These are phyloP conservation scores for honey bee (Apis mellifera) DNA, from an alignment of 1,140 invertebrate species.

Conservation along the genomic window DNA sequence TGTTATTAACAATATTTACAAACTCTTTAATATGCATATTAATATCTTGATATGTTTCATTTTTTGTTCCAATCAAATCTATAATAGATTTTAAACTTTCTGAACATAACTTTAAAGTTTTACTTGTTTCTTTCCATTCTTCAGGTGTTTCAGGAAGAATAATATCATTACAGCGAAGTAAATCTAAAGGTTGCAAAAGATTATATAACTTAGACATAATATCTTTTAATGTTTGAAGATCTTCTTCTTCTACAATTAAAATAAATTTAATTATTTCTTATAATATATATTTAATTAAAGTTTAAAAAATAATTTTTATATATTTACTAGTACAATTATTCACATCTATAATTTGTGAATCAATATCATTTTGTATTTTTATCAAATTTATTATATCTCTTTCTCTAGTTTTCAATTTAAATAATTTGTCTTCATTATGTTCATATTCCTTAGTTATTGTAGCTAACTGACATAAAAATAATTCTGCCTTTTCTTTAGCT, in stretches of 20 bases:
- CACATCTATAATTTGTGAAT: slow-evolving; percentile 38
- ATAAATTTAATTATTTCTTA: not conserved
- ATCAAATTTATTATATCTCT: slow-evolving; percentile 51
- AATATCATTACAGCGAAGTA: slow-evolving; percentile 59
- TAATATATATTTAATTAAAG: not conserved
- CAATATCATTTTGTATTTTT: slow-evolving; percentile 26
- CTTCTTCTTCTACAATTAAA: slow-evolving; percentile 43
- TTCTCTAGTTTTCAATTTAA: slow-evolving; percentile 57
- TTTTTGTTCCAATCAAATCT: slow-evolving; percentile 47
- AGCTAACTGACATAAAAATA: slow-evolving; percentile 49
- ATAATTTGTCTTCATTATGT: slow-evolving; percentile 50
- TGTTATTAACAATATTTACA: slow-evolving; percentile 8
- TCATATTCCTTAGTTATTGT: slow-evolving; percentile 58
- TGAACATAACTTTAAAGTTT: slow-evolving; percentile 46
- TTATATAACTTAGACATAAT: slow-evolving; percentile 45
- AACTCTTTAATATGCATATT: slow-evolving; percentile 55
- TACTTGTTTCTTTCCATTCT: slow-evolving; percentile 42
- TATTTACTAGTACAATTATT: slow-evolving; percentile 53
- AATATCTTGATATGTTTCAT: slow-evolving; percentile 36
- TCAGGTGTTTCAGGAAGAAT: slow-evolving; percentile 56
- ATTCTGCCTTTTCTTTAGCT: slow-evolving; percentile 39
- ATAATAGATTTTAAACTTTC: slow-evolving; percentile 47
- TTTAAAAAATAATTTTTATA: not conserved
- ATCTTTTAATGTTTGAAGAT: slow-evolving; percentile 30
- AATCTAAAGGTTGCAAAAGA: slow-evolving; percentile 53